phyloP scores from a whole-genome alignment of 2,797 vertebrate species.

The Peromyscus aztecus region DNA sequence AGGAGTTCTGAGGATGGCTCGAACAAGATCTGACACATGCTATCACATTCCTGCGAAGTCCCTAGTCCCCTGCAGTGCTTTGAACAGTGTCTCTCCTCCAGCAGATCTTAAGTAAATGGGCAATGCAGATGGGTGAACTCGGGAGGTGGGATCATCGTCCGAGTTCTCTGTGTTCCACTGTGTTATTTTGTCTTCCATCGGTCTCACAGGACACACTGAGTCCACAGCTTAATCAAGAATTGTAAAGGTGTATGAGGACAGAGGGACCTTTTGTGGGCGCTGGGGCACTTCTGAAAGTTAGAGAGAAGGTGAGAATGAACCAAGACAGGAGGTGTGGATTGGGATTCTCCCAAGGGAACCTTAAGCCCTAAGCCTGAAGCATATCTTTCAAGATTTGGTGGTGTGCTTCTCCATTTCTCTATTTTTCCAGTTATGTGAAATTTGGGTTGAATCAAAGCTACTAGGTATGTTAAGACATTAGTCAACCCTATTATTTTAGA shows the following conservation, averaged over 20 bases:
- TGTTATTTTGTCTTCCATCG: background rate
- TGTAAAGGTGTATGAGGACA: background rate
- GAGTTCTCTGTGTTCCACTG: background rate
- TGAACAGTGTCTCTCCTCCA: background rate
- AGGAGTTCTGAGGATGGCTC: background rate
- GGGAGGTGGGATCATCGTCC: background rate
- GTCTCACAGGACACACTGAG: background rate
- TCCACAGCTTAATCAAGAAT: background rate
- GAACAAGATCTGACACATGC: background rate
- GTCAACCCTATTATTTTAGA: background rate
- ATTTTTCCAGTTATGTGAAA: conserved; percentile 52
- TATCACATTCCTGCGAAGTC: background rate
- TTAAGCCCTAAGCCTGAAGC: background rate
- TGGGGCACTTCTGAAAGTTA: background rate
- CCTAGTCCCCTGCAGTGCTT: background rate
- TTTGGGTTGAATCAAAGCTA: conserved; percentile 36
- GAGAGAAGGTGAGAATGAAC: background rate
- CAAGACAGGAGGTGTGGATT: background rate
- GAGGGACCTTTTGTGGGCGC: background rate
- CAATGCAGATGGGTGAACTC: background rate
- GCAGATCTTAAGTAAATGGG: background rate
- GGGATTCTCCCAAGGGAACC: background rate
- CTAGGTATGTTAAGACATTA: background rate
- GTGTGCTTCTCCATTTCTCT: background rate
- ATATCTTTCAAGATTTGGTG: conserved; percentile 47